phyloP scores from a whole-genome alignment of 2,888 invertebrate species.

The Amblyjoppa fuscipennis region DNA sequence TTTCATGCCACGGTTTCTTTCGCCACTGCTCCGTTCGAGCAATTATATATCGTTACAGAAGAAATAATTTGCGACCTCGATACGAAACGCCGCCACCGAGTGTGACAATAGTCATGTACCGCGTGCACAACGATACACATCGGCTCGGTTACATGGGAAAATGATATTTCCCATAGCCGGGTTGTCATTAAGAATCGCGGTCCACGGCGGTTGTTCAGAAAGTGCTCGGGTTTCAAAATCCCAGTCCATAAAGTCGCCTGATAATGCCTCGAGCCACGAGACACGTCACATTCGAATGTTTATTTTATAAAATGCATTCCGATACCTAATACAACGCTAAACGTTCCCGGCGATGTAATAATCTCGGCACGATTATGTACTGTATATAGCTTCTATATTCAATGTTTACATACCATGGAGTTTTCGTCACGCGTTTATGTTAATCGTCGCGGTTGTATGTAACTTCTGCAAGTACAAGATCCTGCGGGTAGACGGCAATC shows the following conservation, averaged over 20 bases:
- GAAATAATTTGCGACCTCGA: slow-evolving; percentile 41
- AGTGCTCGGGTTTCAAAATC: slow-evolving; percentile 13
- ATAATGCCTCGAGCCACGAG: not conserved
- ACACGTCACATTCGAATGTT: not conserved
- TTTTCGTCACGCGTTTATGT: slow-evolving; percentile 56
- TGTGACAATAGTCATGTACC: slow-evolving; percentile 19
- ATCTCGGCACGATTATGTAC: slow-evolving; percentile 5
- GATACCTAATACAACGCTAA: not conserved
- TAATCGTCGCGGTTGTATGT: slow-evolving; percentile 29
- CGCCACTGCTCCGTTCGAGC: slow-evolving; percentile 7
- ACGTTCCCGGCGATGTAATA: slow-evolving; percentile 9
- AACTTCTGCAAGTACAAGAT: not conserved
- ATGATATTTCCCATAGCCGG: slow-evolving; percentile 16
- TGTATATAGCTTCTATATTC: not conserved
- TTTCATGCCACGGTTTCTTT: not conserved
- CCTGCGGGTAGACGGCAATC: not conserved
- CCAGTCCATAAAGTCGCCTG: not conserved
- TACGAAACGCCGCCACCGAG: slow-evolving; percentile 17
- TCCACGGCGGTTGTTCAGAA: not conserved
- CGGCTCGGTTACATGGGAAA: not conserved
- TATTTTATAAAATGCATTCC: slow-evolving; percentile 13
- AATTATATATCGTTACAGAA: slow-evolving; percentile 36
- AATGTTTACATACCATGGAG: slow-evolving; percentile 40
- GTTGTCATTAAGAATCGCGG: not conserved
- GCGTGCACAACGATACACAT: not conserved